Evolutionary conservation across 2,888 invertebrate species (phyloP), one percentile per base, ranked within the genome.

Genomic region (Diplazon laetatorius): DNA sequence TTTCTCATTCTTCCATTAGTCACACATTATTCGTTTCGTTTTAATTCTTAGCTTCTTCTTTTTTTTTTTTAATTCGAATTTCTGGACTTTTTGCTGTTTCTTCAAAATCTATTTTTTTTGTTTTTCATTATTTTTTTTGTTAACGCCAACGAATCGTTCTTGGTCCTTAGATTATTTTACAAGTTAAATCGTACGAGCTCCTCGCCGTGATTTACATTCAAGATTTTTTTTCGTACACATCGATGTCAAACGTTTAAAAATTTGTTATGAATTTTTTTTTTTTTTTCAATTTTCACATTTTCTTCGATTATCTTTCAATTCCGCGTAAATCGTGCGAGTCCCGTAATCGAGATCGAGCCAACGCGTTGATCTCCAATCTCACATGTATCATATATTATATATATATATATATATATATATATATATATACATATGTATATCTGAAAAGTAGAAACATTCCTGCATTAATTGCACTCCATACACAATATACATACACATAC

Each of bases 101-200:
- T 22, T 65, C 65, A 52, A 30, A 30, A 30, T 60, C 59, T 20
- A 12, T 39, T 37, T 4, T n/a, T 12, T 20, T 37, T n/a, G n/a
- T n/a, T n/a, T n/a, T n/a, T n/a, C n/a, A n/a, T n/a, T n/a, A n/a
- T n/a, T n/a, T n/a, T n/a, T n/a, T n/a, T n/a, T n/a, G n/a, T n/a
- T n/a, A n/a, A n/a, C 62, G 72, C 82, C 79, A 78, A 83, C 81
- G 82, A 82, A 85, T 83, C 81, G 82, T 84, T 86, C 83, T 87
- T 87, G 87, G 87, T 87, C 87, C 86, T 87, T 86, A 83, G 71
- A 78, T 78, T 68, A 71, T 48, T 68, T 78, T 75, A 72, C 42
- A 52, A 55, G 44, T 71, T 55, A 63, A 75, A 70, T 62, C 71
- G 71, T 68, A 78, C 30, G 30, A 62, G 52, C 68, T 66, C 39